A percentile compares a stretch with the other conserved stretches of the same genome.
Evolutionary conservation across 1,140 invertebrate genomes (phyloP).

Genomic region (Pantala flavescens): DNA sequence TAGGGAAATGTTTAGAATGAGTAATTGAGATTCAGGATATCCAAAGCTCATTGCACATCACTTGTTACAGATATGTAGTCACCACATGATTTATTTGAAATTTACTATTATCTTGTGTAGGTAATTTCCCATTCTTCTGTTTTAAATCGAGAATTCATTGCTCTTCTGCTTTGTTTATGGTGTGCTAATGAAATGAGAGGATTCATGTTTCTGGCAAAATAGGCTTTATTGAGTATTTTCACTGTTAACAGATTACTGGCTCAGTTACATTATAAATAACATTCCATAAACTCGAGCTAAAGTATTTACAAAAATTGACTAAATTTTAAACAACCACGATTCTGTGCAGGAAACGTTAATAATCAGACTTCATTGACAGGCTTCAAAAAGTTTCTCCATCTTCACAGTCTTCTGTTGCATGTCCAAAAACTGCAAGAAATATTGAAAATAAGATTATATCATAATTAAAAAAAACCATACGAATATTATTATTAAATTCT

Average conservation of each 20-base stretch:
- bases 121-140: no score
- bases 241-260: background rate
- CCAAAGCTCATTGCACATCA: no score
- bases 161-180: no score
- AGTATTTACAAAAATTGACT: conserved; percentile 4
- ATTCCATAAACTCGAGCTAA: background rate
- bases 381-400: conserved; percentile 68
- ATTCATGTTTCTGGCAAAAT: background rate
- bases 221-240: conserved; percentile 4
- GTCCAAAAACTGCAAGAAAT: conserved; percentile 61
- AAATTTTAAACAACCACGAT: background rate
- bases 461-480: conserved; percentile 16
- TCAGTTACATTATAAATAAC: background rate
- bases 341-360: background rate
- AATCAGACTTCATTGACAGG: background rate
- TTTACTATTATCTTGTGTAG: no score
- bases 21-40: no score
- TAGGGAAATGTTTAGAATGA: no score
- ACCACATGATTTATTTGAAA: no score
- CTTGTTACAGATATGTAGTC: no score
- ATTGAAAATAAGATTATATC: conserved; percentile 24
- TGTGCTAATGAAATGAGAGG: no score
- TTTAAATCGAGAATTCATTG: no score
- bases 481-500: background rate
- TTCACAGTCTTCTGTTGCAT: conserved; percentile 65